Base-by-base conservation (phyloP, 1,140 invertebrate species). In the Trichonephila clavata region DNA sequence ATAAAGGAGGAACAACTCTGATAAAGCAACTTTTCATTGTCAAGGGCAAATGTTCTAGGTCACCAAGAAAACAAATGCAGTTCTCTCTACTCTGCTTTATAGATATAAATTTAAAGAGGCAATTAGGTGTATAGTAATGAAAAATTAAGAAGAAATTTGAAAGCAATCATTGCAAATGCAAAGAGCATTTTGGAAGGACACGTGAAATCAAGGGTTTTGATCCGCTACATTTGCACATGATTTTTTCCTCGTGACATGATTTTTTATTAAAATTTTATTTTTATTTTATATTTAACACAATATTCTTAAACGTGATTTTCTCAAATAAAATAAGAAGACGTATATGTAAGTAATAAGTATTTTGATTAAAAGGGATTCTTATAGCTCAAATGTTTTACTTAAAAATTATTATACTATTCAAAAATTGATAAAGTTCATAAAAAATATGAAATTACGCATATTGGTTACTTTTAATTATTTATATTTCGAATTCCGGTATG, bases 21-120 rank as follows among this genome's bases (percentile, higher is more conserved):
- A 77, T 77, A 27, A 21, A 77, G 65, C 24, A 24, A 6, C 71
- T 32, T 77, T 77, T 32, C 71, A 77, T 32, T 77, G 71, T 77
- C 71, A 77, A 77, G 71, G 71, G 32, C 71, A 39, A 77, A 77
- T 32, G 32, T 39, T 77, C 27, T 32, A 77, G 71, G 71, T 77
- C 71, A 77, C 27, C 71, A 77, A 77, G 21, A 10, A 63, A 77
- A 39, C 14, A 77, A 77, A 27, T 14, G 4, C 18, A 14, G 18
- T 20, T 20, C n/a, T n/a, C n/a, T n/a, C 32, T 77, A 77, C 71
- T 77, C 18, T 20, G 50, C 50, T 50, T 50, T 10, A 50, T 7
- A 50, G 7, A 50, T 50, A 50, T 10, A 50, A 50, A 10, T 3
- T n/a, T 39, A 39, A 50, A 50, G 10, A 50, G 50, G 50, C 50